These are phyloP conservation scores for Acanthurus lineatus DNA, from an alignment of 2,797 vertebrate genomes.

Conservation along the genomic window DNA sequence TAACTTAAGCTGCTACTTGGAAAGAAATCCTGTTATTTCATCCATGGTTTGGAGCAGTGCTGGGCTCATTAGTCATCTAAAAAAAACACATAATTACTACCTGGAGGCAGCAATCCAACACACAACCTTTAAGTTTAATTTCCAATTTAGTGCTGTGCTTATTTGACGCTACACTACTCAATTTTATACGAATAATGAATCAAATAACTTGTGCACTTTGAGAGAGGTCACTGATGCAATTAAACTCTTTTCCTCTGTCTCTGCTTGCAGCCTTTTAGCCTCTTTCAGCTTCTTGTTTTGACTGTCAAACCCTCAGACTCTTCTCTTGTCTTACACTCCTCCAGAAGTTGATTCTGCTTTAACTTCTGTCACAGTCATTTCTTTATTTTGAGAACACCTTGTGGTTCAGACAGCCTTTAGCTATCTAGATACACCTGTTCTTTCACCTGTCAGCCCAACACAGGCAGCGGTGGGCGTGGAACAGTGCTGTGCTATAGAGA, in stretches of 20 bases:
- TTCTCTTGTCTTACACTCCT: too few relatives aligned
- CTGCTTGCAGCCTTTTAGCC: not conserved
- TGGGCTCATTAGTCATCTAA: not conserved
- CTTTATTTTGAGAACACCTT: too few relatives aligned
- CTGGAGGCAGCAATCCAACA: not conserved
- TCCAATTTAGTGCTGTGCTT: not conserved
- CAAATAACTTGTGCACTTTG: not conserved
- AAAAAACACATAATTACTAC: not conserved
- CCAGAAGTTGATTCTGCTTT: too few relatives aligned
- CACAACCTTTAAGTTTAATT: not conserved
- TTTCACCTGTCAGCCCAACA: too few relatives aligned
- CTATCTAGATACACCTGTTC: too few relatives aligned
- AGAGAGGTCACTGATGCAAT: not conserved
- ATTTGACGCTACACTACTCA: slow-evolving; percentile 12
- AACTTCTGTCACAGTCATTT: too few relatives aligned
- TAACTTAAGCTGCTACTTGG: slow-evolving; percentile 4
- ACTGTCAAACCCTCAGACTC: not conserved
- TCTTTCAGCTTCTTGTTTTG: slow-evolving; percentile 6
- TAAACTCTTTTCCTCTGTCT: not conserved
- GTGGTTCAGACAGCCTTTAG: too few relatives aligned
- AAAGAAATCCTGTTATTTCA: slow-evolving; percentile 38
- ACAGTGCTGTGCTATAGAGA: too few relatives aligned
- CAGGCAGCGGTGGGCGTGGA: too few relatives aligned
- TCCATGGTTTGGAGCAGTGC: not conserved
- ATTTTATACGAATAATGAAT: not conserved